Evolutionary conservation across 1,140 invertebrate species (phyloP).

Genomic region (Phortica variegata): DNA sequence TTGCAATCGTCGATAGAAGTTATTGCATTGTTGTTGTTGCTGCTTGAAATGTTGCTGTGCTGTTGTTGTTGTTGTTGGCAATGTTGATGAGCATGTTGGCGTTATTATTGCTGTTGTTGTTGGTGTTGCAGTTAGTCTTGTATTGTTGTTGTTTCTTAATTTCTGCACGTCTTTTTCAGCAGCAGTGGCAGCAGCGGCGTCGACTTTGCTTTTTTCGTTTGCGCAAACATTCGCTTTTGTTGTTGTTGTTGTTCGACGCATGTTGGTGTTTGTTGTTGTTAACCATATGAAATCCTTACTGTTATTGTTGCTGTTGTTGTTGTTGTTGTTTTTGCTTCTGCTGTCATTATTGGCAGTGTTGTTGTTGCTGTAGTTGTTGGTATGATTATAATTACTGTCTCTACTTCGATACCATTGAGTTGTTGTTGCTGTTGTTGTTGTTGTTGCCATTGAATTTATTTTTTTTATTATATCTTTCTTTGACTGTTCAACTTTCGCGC

Average conservation of each 20-base stretch:
- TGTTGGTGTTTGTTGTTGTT: neutral
- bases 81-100: constrained; percentile 1
- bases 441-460: constrained; percentile 30
- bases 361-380: constrained; percentile 12
- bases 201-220: neutral
- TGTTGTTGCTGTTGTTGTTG: constrained; percentile 11
- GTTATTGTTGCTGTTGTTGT: constrained; percentile 5
- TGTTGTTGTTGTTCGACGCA: no score
- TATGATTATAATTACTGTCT: neutral
- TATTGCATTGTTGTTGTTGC: no score
- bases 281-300: no score
- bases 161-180: neutral
- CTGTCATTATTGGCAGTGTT: constrained; percentile 26
- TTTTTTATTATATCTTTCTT: no score
- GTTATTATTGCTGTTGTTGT: constrained; percentile 10
- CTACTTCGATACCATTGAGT: no score
- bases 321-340: neutral
- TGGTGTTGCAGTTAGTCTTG: constrained; percentile 4
- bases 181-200: neutral
- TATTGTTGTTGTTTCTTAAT: constrained; percentile 23
- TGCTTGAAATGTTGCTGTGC: neutral
- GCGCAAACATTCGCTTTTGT: no score
- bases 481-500: no score
- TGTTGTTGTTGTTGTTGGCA: constrained; percentile 1
- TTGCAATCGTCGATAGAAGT: no score